These are phyloP conservation scores for Ormyrus rosae DNA, from an alignment of 2,888 invertebrate species.

Conservation along the genomic window DNA sequence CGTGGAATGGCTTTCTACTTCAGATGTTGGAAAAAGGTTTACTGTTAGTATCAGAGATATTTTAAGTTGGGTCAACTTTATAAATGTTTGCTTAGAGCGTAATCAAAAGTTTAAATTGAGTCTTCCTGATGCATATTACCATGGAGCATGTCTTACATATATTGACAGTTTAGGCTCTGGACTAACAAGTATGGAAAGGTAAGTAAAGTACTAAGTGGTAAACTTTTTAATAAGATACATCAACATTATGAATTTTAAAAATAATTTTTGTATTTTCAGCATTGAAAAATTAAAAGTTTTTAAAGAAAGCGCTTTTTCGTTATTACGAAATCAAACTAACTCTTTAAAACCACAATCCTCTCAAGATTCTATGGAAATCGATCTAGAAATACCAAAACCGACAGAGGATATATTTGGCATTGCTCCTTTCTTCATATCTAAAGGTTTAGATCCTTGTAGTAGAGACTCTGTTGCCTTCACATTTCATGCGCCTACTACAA, in stretches of 20 bases:
- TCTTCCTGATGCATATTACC: conserved; percentile 84
- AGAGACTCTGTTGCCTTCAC: conserved; percentile 77
- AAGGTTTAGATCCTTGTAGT: conserved; percentile 73
- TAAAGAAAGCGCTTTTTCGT: conserved; percentile 77
- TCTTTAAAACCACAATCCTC: conserved; percentile 52
- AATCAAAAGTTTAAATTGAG: conserved; percentile 60
- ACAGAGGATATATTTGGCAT: conserved; percentile 81
- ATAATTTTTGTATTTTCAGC: conserved; percentile 64
- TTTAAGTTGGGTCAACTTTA: conserved; percentile 93
- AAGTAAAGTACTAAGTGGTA: conserved; percentile 57
- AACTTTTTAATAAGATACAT: too few species aligned
- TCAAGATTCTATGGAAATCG: conserved; percentile 44
- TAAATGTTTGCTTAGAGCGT: conserved; percentile 80
- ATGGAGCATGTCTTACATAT: conserved; percentile 94
- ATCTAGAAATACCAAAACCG: conserved; percentile 65
- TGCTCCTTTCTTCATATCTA: conserved; percentile 85
- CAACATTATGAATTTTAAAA: conserved; percentile 2
- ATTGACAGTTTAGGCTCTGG: conserved; percentile 94
- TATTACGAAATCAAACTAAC: conserved; percentile 79
- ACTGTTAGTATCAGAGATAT: conserved; percentile 94
- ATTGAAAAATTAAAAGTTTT: conserved; percentile 71
- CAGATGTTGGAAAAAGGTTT: conserved; percentile 86
- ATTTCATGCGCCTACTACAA: conserved; percentile 87
- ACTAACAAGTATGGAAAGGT: conserved; percentile 84
- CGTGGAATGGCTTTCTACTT: conserved; percentile 84